Evolutionary conservation across 2,888 invertebrate genomes (phyloP).

Genomic region (Apotomis betuletana): DNA sequence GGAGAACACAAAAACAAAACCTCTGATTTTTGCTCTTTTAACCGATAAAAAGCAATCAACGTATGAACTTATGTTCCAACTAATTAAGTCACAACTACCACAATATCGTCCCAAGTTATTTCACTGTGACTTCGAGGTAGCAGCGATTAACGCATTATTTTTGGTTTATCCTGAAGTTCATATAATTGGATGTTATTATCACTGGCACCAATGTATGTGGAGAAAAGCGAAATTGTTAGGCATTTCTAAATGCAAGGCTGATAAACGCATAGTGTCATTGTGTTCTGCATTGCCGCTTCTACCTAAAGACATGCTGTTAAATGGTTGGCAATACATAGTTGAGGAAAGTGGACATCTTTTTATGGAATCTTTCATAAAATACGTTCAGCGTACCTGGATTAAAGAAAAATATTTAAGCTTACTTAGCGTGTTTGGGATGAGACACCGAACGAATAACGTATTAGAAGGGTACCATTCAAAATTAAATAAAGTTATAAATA

Average conservation of each 20-base stretch:
- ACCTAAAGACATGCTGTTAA: neutral
- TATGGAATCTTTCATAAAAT: no score
- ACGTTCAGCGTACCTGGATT: no score
- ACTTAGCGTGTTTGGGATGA: no score
- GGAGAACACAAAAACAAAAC: neutral
- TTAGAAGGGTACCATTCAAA: no score
- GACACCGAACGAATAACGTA: no score
- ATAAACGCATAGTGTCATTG: slow-evolving; percentile 2
- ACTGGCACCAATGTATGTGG: slow-evolving; percentile 15
- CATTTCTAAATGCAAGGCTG: neutral
- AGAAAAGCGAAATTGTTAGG: slow-evolving; percentile 6
- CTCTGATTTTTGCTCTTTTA: slow-evolving; percentile 12
- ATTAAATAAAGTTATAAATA: neutral
- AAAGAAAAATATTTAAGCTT: no score
- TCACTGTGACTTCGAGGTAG: slow-evolving; percentile 10
- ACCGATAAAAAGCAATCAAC: slow-evolving; percentile 3
- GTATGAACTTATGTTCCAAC: slow-evolving; percentile 2
- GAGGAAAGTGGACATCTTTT: no score
- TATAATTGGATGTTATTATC: slow-evolving; percentile 13
- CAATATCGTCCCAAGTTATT: slow-evolving; percentile 3
- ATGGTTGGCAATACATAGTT: no score
- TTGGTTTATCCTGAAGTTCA: neutral
- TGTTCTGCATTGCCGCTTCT: neutral
- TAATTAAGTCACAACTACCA: slow-evolving; percentile 8
- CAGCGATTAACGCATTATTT: neutral